These are phyloP conservation scores for Brachypodius melanocephalos DNA, from an alignment of 2,113 vertebrate genomes.

Conservation along the genomic window DNA sequence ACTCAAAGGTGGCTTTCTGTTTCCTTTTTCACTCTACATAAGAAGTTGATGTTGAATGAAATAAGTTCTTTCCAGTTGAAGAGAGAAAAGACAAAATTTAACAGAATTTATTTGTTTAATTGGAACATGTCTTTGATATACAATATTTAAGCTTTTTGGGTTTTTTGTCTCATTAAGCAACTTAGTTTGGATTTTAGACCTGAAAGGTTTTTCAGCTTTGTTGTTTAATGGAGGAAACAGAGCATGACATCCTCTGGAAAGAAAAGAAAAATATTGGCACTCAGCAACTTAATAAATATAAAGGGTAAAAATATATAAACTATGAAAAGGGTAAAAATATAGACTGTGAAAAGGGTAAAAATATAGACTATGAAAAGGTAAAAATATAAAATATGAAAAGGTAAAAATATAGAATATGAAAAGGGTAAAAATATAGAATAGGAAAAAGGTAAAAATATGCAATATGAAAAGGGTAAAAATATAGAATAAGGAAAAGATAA, in stretches of 20 bases:
- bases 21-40: neutral
- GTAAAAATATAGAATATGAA: neutral
- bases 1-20: too few relatives aligned
- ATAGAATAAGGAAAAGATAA: neutral
- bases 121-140: neutral
- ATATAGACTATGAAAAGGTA: neutral
- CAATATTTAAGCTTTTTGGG: neutral
- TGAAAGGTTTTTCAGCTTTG: neutral
- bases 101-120: neutral
- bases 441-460: neutral
- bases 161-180: neutral
- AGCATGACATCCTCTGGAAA: neutral
- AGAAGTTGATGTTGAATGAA: neutral
- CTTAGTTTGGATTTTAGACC: neutral
- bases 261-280: neutral
- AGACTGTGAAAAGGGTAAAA: neutral
- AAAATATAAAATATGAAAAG: neutral
- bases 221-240: neutral
- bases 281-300: neutral
- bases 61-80: neutral
- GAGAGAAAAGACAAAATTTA: neutral
- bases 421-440: neutral
- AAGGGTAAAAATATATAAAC: neutral
- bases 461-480: neutral
- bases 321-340: neutral